Conservation (phyloP, 2,888 invertebrate species). For the Meteorus cinctellus region DNA sequence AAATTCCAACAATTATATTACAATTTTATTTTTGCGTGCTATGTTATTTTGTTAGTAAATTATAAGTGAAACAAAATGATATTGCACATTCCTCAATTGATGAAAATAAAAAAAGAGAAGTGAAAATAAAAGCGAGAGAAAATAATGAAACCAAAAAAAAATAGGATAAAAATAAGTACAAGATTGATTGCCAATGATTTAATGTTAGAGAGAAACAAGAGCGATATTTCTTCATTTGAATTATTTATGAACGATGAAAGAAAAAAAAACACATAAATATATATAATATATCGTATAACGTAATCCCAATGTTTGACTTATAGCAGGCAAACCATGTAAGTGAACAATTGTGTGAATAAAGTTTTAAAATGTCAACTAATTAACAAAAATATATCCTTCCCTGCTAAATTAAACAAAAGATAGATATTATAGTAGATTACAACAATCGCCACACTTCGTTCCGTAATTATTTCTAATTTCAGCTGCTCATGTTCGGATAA, state of each 20-base stretch:
- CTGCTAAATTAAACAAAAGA: slow-evolving; percentile 30
- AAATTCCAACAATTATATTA: background rate
- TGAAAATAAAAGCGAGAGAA: background rate
- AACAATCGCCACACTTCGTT: background rate
- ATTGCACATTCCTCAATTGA: slow-evolving; percentile 71
- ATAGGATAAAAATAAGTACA: slow-evolving; percentile 66
- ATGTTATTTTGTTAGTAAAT: slow-evolving; percentile 51
- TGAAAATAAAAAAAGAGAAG: slow-evolving; percentile 41
- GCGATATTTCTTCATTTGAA: slow-evolving; percentile 62
- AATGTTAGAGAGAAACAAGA: slow-evolving; percentile 59
- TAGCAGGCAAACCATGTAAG: slow-evolving; percentile 70
- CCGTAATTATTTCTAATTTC: slow-evolving; percentile 34
- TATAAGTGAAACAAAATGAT: slow-evolving; percentile 56
- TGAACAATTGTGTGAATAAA: slow-evolving; percentile 73
- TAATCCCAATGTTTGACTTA: slow-evolving; percentile 70
- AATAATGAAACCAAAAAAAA: slow-evolving; percentile 30
- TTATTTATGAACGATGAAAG: slow-evolving; percentile 49
- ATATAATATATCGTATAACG: slow-evolving; percentile 65
- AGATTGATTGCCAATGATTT: slow-evolving; percentile 68
- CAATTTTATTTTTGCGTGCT: slow-evolving; percentile 26
- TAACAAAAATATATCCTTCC: slow-evolving; percentile 58
- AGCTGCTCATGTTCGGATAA: slow-evolving; percentile 1
- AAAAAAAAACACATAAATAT: slow-evolving; percentile 51
- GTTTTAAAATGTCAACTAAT: slow-evolving; percentile 68
- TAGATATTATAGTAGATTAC: background rate